phyloP scores from a whole-genome alignment of 2,888 invertebrate genomes.

The Conus canariensis region DNA sequence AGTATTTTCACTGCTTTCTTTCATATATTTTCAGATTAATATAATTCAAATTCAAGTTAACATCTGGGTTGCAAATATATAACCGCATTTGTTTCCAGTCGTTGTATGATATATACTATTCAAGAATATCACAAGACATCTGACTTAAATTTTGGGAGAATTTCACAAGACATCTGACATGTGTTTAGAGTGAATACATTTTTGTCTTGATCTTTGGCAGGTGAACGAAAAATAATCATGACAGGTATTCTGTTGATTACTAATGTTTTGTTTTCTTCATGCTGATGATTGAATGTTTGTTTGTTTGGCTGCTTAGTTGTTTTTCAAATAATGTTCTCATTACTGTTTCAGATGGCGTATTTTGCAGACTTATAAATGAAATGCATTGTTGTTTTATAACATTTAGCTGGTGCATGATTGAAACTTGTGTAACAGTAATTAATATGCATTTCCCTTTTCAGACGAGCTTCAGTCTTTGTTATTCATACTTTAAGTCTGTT shows the following conservation, averaged over 20 bases:
- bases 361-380: not conserved
- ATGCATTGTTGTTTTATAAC: not conserved
- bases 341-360: not conserved
- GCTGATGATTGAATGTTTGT: not conserved
- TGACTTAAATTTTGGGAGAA: not conserved
- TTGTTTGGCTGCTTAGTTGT: not conserved
- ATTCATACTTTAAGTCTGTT: not conserved
- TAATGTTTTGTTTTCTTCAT: not conserved
- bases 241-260: not conserved
- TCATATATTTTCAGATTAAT: not conserved
- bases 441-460: not conserved
- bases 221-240: not conserved
- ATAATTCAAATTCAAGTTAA: not conserved
- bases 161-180: slow-evolving; percentile 39
- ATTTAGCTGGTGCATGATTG: not conserved
- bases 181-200: not conserved
- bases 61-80: not conserved
- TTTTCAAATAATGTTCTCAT: not conserved
- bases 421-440: not conserved
- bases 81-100: not conserved
- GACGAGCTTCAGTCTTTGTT: not conserved
- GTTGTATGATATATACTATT: not conserved
- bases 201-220: not conserved
- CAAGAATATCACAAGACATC: not conserved
- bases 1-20: not conserved